phyloP scores from a whole-genome alignment of 2,113 vertebrate genomes.

The Cygnus atratus region DNA sequence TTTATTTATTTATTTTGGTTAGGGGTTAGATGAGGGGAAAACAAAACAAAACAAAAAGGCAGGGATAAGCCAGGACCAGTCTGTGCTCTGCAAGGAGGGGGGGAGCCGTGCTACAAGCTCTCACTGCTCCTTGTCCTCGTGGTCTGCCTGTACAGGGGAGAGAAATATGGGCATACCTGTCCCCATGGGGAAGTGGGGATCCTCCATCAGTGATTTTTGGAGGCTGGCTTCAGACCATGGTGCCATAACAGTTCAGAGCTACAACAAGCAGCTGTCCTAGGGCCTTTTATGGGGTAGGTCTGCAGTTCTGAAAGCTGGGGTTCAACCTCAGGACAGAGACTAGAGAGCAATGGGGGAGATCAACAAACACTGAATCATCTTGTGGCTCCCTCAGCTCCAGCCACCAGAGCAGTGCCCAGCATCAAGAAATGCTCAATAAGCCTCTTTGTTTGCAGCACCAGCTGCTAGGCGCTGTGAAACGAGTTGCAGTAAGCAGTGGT shows the following conservation, averaged over 20 bases:
- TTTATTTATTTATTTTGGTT: background rate
- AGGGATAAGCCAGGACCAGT: background rate
- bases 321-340: conserved; percentile 14
- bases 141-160: background rate
- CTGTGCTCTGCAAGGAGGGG: background rate
- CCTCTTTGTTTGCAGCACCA: conserved; percentile 35
- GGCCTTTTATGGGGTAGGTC: background rate
- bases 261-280: background rate
- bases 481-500: background rate
- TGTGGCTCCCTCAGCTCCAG: background rate
- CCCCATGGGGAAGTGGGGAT: background rate
- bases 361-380: conserved; percentile 30
- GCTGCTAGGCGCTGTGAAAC: background rate
- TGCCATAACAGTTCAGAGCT: background rate
- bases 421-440: conserved; percentile 3
- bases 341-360: background rate
- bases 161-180: background rate
- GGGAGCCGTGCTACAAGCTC: background rate
- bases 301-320: background rate
- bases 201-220: background rate
- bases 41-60: background rate
- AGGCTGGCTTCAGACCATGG: background rate
- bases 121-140: background rate
- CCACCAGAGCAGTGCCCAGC: conserved; percentile 4
- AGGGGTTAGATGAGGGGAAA: background rate